These are phyloP conservation scores for Lacerta viridis DNA, from an alignment of 2,797 vertebrate genomes.

Conservation along the genomic window DNA sequence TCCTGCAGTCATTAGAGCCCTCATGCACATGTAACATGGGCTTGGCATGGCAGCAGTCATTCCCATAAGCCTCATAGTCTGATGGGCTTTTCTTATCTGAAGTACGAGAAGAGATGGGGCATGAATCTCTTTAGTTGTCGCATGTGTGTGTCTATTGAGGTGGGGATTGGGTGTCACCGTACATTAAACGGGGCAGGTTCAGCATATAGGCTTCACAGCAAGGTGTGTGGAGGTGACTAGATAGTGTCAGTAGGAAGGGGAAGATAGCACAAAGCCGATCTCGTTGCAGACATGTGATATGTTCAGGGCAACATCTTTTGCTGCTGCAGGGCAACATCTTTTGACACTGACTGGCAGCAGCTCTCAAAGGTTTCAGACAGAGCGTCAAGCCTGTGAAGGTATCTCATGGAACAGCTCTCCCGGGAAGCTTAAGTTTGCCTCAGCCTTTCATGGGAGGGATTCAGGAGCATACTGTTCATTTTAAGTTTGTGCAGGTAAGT, in stretches of 20 bases:
- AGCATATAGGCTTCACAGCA: neutral
- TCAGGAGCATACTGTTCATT: no score
- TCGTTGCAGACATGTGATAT: neutral
- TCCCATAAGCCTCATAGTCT: neutral
- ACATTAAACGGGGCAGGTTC: neutral
- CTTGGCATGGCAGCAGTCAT: neutral
- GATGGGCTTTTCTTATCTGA: neutral
- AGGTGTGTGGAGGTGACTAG: neutral
- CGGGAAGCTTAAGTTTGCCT: no score
- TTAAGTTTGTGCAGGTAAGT: no score
- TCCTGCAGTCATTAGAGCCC: neutral
- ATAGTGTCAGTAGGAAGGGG: conserved; percentile 7
- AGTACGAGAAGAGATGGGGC: neutral
- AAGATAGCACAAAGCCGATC: neutral
- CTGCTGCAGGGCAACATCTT: no score
- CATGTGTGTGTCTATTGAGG: neutral
- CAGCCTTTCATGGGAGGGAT: no score
- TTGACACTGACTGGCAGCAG: no score
- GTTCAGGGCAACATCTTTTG: neutral
- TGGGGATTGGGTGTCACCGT: neutral
- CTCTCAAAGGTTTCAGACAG: no score
- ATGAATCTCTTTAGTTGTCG: neutral
- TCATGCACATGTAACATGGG: neutral
- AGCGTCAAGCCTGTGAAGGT: neutral
- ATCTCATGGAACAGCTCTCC: neutral